phyloP scores from a whole-genome alignment of 2,113 vertebrate species.

The Ameiurus melas region DNA sequence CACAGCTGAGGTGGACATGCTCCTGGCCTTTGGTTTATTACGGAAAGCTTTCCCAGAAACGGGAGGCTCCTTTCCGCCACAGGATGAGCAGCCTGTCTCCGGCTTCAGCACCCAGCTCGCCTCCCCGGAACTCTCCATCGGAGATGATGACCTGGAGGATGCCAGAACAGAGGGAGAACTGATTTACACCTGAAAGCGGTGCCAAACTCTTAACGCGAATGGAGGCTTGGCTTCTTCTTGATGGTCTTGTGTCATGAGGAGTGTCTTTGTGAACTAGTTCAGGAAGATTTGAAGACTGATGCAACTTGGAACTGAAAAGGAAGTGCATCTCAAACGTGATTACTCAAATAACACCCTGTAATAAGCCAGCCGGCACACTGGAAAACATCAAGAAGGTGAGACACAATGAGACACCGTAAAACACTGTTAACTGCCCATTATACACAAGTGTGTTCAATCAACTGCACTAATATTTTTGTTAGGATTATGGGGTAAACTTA shows the following conservation, averaged over 20 bases:
- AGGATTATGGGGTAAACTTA: too few relatives aligned
- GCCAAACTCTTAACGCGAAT: not conserved
- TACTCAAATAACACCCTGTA: not conserved
- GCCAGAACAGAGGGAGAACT: not conserved
- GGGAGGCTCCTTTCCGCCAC: conserved; percentile 73
- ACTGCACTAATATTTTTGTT: too few relatives aligned
- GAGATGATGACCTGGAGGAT: not conserved
- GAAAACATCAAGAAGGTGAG: not conserved
- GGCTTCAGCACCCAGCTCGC: conserved; percentile 25
- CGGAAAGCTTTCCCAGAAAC: conserved; percentile 63
- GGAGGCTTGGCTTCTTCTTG: not conserved
- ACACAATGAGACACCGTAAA: not conserved
- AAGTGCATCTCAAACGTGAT: not conserved
- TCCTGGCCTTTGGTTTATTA: conserved; percentile 82
- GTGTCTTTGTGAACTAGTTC: not conserved
- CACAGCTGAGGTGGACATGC: conserved; percentile 83
- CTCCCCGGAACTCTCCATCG: conserved; percentile 35
- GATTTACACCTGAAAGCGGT: not conserved
- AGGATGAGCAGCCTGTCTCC: conserved; percentile 73
- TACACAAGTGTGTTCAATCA: not conserved
- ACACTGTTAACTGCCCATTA: not conserved
- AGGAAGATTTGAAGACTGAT: not conserved
- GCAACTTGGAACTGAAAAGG: not conserved
- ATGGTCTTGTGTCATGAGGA: not conserved
- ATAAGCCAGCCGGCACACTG: not conserved